A percentile compares a stretch with the other conserved stretches of the same genome.
These are phyloP conservation scores for Hydrocynus forskahlii DNA, from an alignment of 2,797 vertebrate genomes.

Conservation along the genomic window DNA sequence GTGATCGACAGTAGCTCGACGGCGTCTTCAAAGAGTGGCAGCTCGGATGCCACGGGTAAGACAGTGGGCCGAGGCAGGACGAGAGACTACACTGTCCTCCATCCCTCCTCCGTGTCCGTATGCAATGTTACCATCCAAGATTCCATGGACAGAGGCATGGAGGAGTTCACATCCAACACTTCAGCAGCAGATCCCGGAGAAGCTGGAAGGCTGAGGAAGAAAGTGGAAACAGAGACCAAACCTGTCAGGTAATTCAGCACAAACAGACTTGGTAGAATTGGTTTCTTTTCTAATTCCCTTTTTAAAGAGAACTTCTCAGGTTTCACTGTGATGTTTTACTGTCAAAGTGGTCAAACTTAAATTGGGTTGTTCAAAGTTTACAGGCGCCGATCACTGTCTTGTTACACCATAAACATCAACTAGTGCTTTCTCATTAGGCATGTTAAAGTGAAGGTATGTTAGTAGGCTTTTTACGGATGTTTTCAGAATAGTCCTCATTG, in stretches of 20 bases:
- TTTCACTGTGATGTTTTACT: neutral
- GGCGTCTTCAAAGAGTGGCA: constrained; percentile 45
- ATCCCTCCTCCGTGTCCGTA: constrained; percentile 91
- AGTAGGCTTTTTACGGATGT: no score
- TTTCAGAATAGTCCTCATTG: no score
- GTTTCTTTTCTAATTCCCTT: no score
- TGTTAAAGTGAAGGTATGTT: neutral
- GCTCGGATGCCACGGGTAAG: constrained; percentile 58
- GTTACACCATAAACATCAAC: neutral
- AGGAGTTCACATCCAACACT: constrained; percentile 75
- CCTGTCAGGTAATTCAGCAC: constrained; percentile 55
- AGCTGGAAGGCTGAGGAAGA: constrained; percentile 87
- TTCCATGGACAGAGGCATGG: constrained; percentile 85
- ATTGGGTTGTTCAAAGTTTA: neutral
- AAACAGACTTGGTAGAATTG: neutral
- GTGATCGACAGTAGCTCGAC: constrained; percentile 73
- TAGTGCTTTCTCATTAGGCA: neutral
- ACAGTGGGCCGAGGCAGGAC: constrained; percentile 82
- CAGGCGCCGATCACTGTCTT: no score
- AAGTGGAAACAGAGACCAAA: constrained; percentile 80
- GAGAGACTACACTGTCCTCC: constrained; percentile 95
- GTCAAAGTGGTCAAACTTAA: neutral
- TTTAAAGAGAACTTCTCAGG: neutral
- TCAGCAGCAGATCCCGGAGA: constrained; percentile 82
- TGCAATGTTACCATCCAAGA: constrained; percentile 95